Evolutionary conservation across 2,888 invertebrate species (phyloP), one percentile per base, ranked within the genome.

Genomic region (Lampropteryx suffumata): DNA sequence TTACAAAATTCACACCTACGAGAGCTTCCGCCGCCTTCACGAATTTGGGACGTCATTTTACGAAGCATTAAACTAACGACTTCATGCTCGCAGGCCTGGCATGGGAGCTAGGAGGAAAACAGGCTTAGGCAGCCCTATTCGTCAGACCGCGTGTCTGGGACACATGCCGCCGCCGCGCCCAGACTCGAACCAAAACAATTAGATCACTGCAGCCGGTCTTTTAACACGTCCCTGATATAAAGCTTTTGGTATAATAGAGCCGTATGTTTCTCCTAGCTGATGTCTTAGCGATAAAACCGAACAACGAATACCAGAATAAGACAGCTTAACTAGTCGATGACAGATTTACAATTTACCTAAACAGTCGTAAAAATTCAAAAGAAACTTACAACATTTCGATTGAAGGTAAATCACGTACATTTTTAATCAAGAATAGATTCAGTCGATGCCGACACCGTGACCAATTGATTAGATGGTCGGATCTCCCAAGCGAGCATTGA

Each of bases 141-240:
- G 67, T 71, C 66, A 65, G 65, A 57, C 61, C 58, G 59, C 59
- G 59, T 62, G 69, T 59, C 58, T 57, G 55, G 37, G 52, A 55
- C 61, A 58, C 50, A 57, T 58, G 58, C 60, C 50, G 65, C 74
- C 73, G 62, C 65, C 35, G 68, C 73, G 62, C 65, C 69, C 83
- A 79, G 73, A 71, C 79, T 79, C 73, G 67, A 73, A 76, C 72
- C 73, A 78, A 79, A 84, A 83, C 83, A 84, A 84, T 85, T 79
- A 81, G 72, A 79, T 77, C 74, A 71, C 71, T 71, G 69, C 70
- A 76, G 60, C 59, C 65, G 52, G 51, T 70, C 71, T 71, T 65
- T 73, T 61, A 73, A 75, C 76, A 74, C 71, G 62, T 71, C 65
- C 61, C 59, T 61, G 64, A 64, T 69, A 74, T 73, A 73, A 73